Evolutionary conservation across 2,113 vertebrate species (phyloP).

Genomic region (Delphinus delphis): DNA sequence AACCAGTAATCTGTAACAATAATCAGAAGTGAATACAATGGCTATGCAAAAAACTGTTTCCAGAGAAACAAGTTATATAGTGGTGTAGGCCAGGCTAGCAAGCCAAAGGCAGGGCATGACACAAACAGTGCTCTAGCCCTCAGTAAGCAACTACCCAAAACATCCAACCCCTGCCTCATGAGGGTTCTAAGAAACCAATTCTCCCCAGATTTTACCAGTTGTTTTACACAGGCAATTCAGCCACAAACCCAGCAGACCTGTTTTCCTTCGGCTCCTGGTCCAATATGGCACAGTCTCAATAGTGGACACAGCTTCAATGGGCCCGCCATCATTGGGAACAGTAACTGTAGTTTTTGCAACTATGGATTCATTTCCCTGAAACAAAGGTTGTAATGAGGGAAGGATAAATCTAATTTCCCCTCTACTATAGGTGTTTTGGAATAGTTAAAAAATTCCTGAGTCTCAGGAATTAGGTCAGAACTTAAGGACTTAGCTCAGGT

Average conservation of each 20-base stretch:
- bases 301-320: slow-evolving; percentile 95
- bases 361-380: slow-evolving; percentile 94
- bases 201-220: background rate
- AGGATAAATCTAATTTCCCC: background rate
- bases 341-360: slow-evolving; percentile 95
- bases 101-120: background rate
- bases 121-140: background rate
- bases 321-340: slow-evolving; percentile 92
- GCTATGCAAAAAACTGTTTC: background rate
- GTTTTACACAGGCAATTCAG: slow-evolving; percentile 1
- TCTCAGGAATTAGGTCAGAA: background rate
- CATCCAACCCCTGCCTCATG: background rate
- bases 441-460: background rate
- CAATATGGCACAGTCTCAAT: slow-evolving; percentile 93
- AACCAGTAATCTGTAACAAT: background rate
- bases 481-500: background rate
- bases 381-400: slow-evolving; percentile 26
- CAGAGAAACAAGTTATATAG: background rate
- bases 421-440: background rate
- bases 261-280: slow-evolving; percentile 89
- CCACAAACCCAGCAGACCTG: slow-evolving; percentile 82
- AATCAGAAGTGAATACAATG: background rate
- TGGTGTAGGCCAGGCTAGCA: background rate
- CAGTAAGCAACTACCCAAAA: background rate
- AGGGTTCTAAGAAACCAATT: background rate